Base-by-base conservation (phyloP, 2,797 vertebrate genomes). In the Valencia hispanica region DNA sequence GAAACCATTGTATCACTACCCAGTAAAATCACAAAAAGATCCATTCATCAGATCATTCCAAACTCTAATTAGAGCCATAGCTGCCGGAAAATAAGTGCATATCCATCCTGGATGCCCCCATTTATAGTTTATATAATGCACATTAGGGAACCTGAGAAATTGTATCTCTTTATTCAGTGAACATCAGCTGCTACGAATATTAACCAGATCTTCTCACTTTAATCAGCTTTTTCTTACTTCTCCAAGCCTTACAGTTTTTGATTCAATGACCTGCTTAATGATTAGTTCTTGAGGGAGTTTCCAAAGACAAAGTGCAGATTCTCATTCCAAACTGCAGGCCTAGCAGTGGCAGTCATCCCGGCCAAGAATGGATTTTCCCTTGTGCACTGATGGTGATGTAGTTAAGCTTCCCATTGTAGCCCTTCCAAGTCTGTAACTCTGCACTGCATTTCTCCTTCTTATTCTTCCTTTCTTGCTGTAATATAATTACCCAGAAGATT, bases 291-390 rank as follows among this genome's bases (percentile, higher is more conserved):
- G 80, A 85, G 96, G 96, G 96, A 96, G 95, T 97, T 97, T 96
- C 95, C 94, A 93, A 94, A 95, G 95, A 96, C 94, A 96, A 96
- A 96, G 94, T 94, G 94, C 95, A 96, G 96, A 96, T 96, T 94
- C 96, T 94, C 95, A 93, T 96, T 96, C 96, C 96, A 96, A 96
- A 97, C 96, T 96, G 95, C 96, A 94, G 96, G 96, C 96, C 96
- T 96, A 96, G 96, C 96, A 95, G 95, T 95, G 94, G 95, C 95
- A 96, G 95, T 80, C 94, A 96, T 92, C 1, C 87, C 92, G 96
- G 96, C 96, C 96, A 96, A 96, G 84, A 97, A 97, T 96, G 95
- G 95, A 96, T 97, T 97, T 96, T 96, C 96, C 95, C 95, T 94
- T 92, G 94, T 96, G 94, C 95, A 93, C 95, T 91, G 95, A 93